Evolutionary conservation across 1,140 invertebrate species (phyloP).

Genomic region (Psix sp.): DNA sequence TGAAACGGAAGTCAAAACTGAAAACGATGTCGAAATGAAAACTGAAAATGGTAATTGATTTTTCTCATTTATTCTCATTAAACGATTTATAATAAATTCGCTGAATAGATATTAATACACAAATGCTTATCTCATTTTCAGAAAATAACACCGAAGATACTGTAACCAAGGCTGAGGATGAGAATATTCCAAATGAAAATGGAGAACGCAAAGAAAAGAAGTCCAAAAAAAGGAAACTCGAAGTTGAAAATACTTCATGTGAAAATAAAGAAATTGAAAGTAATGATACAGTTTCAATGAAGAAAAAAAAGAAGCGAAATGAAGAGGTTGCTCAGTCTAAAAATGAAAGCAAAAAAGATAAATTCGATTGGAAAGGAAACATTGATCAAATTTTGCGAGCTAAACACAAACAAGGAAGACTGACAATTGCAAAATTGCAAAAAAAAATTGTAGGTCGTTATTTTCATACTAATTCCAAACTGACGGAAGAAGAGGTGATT

Average conservation of each 20-base stretch:
- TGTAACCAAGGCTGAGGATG: background rate
- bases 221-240: conserved; percentile 18
- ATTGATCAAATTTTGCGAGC: conserved; percentile 14
- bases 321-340: background rate
- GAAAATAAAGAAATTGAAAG: conserved; percentile 1
- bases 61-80: no score
- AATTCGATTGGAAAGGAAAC: conserved; percentile 12
- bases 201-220: conserved; percentile 2
- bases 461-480: conserved; percentile 41
- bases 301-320: conserved; percentile 5
- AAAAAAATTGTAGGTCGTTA: conserved; percentile 24
- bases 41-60: no score
- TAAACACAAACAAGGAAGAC: background rate
- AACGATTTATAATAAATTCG: no score
- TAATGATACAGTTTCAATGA: conserved; percentile 1
- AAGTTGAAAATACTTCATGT: no score
- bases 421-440: conserved; percentile 5
- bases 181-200: conserved; percentile 2
- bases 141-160: no score
- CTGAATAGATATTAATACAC: no score
- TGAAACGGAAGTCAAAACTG: conserved; percentile 15
- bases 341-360: conserved; percentile 4
- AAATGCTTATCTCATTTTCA: no score
- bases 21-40: no score
- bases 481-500: conserved; percentile 65